Base-by-base conservation (phyloP, 2,888 invertebrate genomes). In the Acronicta alni region DNA sequence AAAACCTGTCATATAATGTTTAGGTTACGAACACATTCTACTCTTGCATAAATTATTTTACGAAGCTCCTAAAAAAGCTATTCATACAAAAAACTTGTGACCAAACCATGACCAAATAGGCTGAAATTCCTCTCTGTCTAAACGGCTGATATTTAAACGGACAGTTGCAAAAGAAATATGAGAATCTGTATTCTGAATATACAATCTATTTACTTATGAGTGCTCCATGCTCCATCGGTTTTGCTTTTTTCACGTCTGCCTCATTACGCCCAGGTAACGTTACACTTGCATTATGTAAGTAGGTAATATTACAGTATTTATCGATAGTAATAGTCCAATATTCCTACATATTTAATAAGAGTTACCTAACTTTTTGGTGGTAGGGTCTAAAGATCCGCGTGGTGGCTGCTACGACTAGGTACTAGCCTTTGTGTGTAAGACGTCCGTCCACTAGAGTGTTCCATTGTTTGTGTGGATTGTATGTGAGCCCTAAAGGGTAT, bases 241-340 rank as follows among this genome's bases (percentile, higher is more conserved):
- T 69, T 58, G 43, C 39, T 76, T 78, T 76, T 81, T 76, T 74
- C 56, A 64, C 49, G 64, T 72, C 72, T 73, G 42, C 73, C 67
- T 72, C 73, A 74, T 77, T 72, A 74, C 75, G 42, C 62, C 56
- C 52, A 71, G 74, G 71, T 81, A 77, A 77, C 72, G 78, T 81
- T 81, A 82, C 67, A 57, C 41, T 71, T 62, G 51, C 80, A 66
- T 79, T 80, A 79, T 74, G 62, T 74, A 78, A 82, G 63, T 54
- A 35, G 35, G 35, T 35, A 75, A 59, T 69, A 66, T 67, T 69
- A 61, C 47, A 38, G 42, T 57, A 57, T 47, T 52, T 46, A 46
- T 54, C 47, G 18, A 42, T 17, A 38, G 51, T 41, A 23, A 43
- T 18, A 8, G 16, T 38, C 32, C 0, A 38, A 45, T 51, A 23